phyloP scores from a whole-genome alignment of 2,888 invertebrate genomes.

The Epiblema foenella region DNA sequence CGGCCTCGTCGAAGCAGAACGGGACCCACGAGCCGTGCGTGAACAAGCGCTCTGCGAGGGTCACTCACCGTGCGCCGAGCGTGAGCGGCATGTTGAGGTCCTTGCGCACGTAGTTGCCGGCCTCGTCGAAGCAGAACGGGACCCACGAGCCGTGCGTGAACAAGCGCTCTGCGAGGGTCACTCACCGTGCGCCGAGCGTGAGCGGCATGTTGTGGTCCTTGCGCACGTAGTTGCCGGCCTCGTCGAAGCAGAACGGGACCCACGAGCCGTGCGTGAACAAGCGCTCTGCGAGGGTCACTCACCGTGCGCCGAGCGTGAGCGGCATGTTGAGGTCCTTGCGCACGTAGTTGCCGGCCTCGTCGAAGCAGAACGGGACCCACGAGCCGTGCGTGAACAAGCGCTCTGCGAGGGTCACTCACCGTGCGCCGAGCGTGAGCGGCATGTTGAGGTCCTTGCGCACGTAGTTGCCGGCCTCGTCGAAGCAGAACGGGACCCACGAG shows the following conservation, averaged over 20 bases:
- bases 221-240: too few relatives aligned
- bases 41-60: slow-evolving; percentile 93
- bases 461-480: slow-evolving; percentile 3
- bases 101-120: too few relatives aligned
- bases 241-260: too few relatives aligned
- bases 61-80: too few relatives aligned
- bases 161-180: slow-evolving; percentile 90
- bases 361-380: too few relatives aligned
- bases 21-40: slow-evolving; percentile 96
- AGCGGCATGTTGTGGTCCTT: too few relatives aligned
- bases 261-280: not conserved
- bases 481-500: slow-evolving; percentile 12
- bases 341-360: not conserved
- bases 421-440: slow-evolving; percentile 90
- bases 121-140: slow-evolving; percentile 92
- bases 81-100: too few relatives aligned
- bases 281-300: slow-evolving; percentile 13
- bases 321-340: slow-evolving; percentile 91
- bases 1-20: slow-evolving; percentile 92
- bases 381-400: not conserved
- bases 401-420: slow-evolving; percentile 59
- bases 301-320: slow-evolving; percentile 87
- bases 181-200: too few relatives aligned
- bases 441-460: slow-evolving; percentile 87
- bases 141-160: slow-evolving; percentile 97